Evolutionary conservation across 23 tunicate species (phyloP).

Genomic region (Botrylloides violaceus): DNA sequence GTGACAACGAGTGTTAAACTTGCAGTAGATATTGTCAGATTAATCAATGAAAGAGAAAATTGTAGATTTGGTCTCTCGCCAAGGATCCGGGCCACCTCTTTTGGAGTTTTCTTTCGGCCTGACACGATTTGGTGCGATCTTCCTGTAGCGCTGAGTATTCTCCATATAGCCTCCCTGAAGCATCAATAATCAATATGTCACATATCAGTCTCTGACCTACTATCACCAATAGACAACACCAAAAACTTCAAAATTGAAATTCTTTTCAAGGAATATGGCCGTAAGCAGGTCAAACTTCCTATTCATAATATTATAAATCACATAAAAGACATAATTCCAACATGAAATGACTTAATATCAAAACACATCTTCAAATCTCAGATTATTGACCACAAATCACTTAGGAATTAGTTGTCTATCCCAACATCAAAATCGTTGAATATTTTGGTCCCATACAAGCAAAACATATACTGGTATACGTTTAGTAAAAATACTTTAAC

Average conservation of each 20-base stretch:
- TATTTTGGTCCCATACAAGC: background rate
- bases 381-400: no score
- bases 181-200: background rate
- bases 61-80: conserved; percentile 65
- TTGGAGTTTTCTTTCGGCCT: conserved; percentile 75
- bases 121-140: conserved; percentile 45
- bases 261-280: no score
- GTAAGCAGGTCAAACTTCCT: no score
- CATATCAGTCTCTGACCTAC: no score
- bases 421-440: conserved; percentile 4
- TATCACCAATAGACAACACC: no score
- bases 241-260: no score
- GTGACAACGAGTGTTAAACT: conserved; percentile 80
- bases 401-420: no score
- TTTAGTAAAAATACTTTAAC: no score
- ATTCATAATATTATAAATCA: no score
- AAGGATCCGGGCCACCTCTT: conserved; percentile 68
- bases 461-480: background rate
- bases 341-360: no score
- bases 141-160: conserved; percentile 65
- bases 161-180: conserved; percentile 89
- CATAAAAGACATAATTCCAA: no score
- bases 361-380: no score
- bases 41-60: conserved; percentile 60
- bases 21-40: conserved; percentile 90